Evolutionary conservation across 2,797 vertebrate genomes (phyloP).

Genomic region (Semaprochilodus insignis): DNA sequence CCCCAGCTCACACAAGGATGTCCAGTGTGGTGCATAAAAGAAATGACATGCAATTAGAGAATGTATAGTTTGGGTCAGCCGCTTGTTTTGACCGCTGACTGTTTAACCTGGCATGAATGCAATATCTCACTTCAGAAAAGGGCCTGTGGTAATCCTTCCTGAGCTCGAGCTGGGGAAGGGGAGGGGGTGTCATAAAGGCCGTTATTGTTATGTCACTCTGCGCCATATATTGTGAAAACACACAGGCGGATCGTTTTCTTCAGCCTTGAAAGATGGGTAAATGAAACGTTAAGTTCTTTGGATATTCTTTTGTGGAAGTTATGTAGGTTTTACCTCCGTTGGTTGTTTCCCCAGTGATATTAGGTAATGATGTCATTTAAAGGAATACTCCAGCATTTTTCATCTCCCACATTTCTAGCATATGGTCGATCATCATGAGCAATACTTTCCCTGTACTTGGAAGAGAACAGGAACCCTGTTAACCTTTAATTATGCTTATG

Average conservation of each 20-base stretch:
- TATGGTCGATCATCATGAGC: neutral
- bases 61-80: slow-evolving; percentile 53
- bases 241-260: slow-evolving; percentile 37
- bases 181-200: slow-evolving; percentile 22
- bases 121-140: slow-evolving; percentile 43
- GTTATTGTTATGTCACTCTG: slow-evolving; percentile 49
- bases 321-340: neutral
- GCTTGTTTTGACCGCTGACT: slow-evolving; percentile 52
- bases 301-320: neutral
- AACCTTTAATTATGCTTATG: neutral
- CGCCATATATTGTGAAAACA: slow-evolving; percentile 33
- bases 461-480: neutral
- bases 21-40: slow-evolving; percentile 58
- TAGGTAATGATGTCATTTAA: neutral
- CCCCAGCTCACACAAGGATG: slow-evolving; percentile 54
- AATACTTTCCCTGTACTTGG: neutral
- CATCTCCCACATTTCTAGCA: neutral
- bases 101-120: slow-evolving; percentile 61
- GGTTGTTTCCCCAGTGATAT: neutral
- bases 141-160: slow-evolving; percentile 42
- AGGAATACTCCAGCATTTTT: neutral
- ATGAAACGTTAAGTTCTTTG: slow-evolving; percentile 9
- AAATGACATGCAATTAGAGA: slow-evolving; percentile 66
- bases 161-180: neutral
- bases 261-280: slow-evolving; percentile 30